Conservation (phyloP, 2,888 invertebrate species). For the Drosophila fungiperda region DNA sequence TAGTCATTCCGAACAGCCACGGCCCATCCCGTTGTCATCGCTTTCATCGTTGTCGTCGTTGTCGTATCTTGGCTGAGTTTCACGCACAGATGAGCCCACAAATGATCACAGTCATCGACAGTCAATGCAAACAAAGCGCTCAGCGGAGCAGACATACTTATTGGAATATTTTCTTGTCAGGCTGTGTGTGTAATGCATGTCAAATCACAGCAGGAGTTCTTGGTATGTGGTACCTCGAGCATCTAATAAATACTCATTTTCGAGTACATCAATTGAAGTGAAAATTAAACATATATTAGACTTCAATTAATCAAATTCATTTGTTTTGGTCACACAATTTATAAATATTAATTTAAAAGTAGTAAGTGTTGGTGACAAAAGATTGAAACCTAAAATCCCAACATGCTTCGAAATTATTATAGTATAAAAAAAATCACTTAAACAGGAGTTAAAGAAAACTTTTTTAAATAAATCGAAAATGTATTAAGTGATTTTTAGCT, state of each 20-base stretch:
- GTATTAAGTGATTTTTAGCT: not conserved
- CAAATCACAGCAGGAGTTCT: slow-evolving; percentile 22
- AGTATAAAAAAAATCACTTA: not conserved
- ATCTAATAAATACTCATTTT: not conserved
- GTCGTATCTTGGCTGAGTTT: slow-evolving; percentile 48
- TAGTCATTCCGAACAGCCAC: not conserved
- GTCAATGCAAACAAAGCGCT: slow-evolving; percentile 54
- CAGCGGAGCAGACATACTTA: slow-evolving; percentile 41
- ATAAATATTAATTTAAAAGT: not conserved
- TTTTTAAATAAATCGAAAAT: not conserved
- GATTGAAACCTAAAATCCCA: not conserved
- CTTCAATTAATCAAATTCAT: not conserved
- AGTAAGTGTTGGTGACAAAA: not conserved
- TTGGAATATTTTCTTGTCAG: slow-evolving; percentile 11
- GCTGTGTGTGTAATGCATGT: slow-evolving; percentile 4
- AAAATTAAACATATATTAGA: not conserved
- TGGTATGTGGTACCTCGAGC: not conserved
- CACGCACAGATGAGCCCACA: slow-evolving; percentile 59
- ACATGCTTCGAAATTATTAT: not conserved
- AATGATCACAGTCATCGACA: slow-evolving; percentile 57
- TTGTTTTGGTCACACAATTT: not conserved
- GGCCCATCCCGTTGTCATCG: slow-evolving; percentile 1
- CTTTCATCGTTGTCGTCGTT: slow-evolving; percentile 6
- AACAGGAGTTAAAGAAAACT: not conserved
- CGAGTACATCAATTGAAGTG: not conserved